Evolutionary conservation across 2,797 vertebrate species (phyloP).

Genomic region (Bryconaethiops microstoma): DNA sequence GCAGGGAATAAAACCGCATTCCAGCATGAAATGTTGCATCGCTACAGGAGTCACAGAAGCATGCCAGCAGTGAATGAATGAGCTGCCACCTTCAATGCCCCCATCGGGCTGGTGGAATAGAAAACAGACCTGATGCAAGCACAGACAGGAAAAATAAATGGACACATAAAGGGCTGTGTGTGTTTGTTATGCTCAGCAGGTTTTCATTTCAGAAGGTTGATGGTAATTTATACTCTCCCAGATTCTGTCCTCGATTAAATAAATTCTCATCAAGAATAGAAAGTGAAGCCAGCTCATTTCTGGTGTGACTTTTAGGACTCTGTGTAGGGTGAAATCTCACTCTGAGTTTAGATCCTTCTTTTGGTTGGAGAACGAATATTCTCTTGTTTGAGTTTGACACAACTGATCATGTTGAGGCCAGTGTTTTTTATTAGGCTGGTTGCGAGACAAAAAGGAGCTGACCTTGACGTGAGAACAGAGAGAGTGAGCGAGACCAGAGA

Average conservation of each 20-base stretch:
- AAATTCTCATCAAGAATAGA: neutral
- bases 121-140: constrained; percentile 5
- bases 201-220: neutral
- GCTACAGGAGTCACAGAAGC: constrained; percentile 27
- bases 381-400: too few relatives aligned
- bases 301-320: neutral
- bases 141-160: neutral
- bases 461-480: constrained; percentile 29
- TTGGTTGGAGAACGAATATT: neutral
- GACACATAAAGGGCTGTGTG: neutral
- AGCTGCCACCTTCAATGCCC: constrained; percentile 13
- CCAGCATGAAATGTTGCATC: constrained; percentile 58
- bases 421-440: constrained; percentile 1
- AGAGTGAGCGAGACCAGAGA: neutral
- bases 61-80: constrained; percentile 1
- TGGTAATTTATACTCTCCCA: neutral
- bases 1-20: constrained; percentile 40
- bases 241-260: neutral
- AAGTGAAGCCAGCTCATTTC: neutral
- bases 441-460: constrained; percentile 14
- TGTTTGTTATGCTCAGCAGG: neutral
- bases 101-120: neutral
- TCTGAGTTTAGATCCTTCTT: neutral
- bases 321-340: neutral
- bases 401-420: neutral